Evolutionary conservation across 2,888 invertebrate species (phyloP).

Genomic region (Agriotes lineatus): DNA sequence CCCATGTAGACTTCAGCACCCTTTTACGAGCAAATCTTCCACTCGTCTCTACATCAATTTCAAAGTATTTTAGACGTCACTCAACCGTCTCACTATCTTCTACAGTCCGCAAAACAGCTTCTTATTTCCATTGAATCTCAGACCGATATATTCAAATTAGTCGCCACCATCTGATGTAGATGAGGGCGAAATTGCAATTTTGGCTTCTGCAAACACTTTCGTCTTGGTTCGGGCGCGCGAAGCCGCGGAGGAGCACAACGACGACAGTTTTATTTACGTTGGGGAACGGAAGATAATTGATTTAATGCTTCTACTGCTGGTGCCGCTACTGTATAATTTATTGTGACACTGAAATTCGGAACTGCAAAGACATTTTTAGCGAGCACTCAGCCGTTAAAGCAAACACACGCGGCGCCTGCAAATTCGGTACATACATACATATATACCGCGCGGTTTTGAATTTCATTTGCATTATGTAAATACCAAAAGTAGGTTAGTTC

Average conservation of each 20-base stretch:
- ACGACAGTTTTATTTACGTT: constrained; percentile 19
- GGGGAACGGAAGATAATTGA: constrained; percentile 19
- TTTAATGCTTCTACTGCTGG: constrained; percentile 12
- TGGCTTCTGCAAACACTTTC: constrained; percentile 11
- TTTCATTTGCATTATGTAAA: not conserved
- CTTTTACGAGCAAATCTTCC: too few relatives aligned
- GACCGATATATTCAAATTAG: constrained; percentile 15
- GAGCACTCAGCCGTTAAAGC: not conserved
- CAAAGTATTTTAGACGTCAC: too few relatives aligned
- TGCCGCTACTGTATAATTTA: constrained; percentile 12
- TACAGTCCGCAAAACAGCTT: not conserved
- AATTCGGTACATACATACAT: not conserved
- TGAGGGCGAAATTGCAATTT: constrained; percentile 23
- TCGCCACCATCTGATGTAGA: constrained; percentile 1
- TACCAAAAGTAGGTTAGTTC: not conserved
- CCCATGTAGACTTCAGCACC: too few relatives aligned
- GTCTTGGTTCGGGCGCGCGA: constrained; percentile 6
- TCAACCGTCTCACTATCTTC: not conserved
- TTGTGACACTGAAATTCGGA: constrained; percentile 2
- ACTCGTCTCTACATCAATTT: too few relatives aligned
- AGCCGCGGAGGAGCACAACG: not conserved
- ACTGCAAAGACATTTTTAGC: constrained; percentile 9
- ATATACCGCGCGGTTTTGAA: not conserved
- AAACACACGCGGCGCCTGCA: not conserved
- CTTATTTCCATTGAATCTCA: constrained; percentile 2